A percentile compares a stretch with the other conserved stretches of the same genome.
phyloP scores from a whole-genome alignment of 2,888 invertebrate species.

The Eupithecia subumbrata region DNA sequence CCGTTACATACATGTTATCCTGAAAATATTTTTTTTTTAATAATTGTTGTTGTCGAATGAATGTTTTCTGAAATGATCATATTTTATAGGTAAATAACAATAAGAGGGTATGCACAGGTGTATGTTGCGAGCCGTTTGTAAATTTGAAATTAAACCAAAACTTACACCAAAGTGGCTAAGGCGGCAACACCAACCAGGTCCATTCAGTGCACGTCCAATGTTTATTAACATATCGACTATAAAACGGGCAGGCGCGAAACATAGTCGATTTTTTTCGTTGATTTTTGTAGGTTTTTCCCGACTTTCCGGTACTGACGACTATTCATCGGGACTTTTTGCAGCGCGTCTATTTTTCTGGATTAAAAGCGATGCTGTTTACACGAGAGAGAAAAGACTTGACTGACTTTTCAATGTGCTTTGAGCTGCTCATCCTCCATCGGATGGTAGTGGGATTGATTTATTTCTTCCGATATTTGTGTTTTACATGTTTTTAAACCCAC shows the following conservation, averaged over 20 bases:
- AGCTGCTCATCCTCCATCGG: slow-evolving; percentile 31
- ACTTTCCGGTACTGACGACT: slow-evolving; percentile 68
- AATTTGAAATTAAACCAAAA: neutral
- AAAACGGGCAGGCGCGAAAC: slow-evolving; percentile 69
- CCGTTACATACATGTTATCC: no score
- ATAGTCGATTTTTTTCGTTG: slow-evolving; percentile 64
- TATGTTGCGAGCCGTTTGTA: neutral
- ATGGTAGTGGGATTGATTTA: slow-evolving; percentile 28
- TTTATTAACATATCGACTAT: slow-evolving; percentile 80
- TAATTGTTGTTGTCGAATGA: no score
- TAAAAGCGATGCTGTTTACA: slow-evolving; percentile 53
- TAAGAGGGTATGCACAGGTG: neutral
- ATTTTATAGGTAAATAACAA: neutral
- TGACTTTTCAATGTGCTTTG: slow-evolving; percentile 40
- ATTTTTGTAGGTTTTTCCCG: slow-evolving; percentile 47
- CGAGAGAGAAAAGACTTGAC: slow-evolving; percentile 47
- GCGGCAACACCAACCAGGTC: slow-evolving; percentile 52
- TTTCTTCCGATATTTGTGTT: slow-evolving; percentile 7
- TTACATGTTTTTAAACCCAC: neutral
- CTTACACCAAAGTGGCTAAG: neutral
- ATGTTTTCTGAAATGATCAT: no score
- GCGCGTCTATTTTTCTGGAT: slow-evolving; percentile 53
- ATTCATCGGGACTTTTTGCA: slow-evolving; percentile 65
- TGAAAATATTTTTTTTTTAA: no score
- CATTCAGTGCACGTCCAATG: slow-evolving; percentile 74